phyloP scores from a whole-genome alignment of 2,888 invertebrate species.

The Lamproptera curius region DNA sequence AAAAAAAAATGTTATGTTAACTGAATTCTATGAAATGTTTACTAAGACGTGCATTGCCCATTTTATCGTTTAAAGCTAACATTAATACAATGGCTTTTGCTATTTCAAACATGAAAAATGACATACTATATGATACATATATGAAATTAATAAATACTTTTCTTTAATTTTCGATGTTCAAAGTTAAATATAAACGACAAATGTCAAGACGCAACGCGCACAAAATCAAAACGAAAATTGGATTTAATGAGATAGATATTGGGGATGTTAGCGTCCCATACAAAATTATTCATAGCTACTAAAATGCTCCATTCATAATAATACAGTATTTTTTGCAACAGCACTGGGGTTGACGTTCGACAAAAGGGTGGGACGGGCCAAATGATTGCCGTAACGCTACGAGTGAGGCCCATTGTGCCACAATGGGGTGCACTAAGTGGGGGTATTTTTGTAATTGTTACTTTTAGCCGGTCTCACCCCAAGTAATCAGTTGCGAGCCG shows the following conservation, averaged over 20 bases:
- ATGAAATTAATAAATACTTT: too few species aligned
- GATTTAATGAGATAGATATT: conserved; percentile 75
- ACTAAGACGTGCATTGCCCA: too few species aligned
- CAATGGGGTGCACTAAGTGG: conserved; percentile 74
- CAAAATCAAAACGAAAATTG: conserved; percentile 43
- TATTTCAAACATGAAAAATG: conserved; percentile 11
- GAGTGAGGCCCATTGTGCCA: conserved; percentile 73
- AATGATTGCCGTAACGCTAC: conserved; percentile 77
- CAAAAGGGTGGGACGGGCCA: conserved; percentile 77
- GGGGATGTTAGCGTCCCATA: conserved; percentile 69
- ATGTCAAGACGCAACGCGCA: conserved; percentile 12
- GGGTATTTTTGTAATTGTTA: conserved; percentile 78
- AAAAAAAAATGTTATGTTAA: too few species aligned
- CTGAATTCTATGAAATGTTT: too few species aligned
- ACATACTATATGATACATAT: too few species aligned
- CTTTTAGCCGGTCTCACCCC: conserved; percentile 54
- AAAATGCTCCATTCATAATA: conserved; percentile 70
- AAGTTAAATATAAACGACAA: not conserved
- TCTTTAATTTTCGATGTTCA: too few species aligned
- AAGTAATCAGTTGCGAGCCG: conserved; percentile 51
- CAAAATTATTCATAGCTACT: conserved; percentile 77
- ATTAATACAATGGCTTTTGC: too few species aligned
- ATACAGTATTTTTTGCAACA: conserved; percentile 55
- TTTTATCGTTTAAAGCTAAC: too few species aligned
- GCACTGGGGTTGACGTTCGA: conserved; percentile 70